Conservation (phyloP, 1,140 invertebrate species). For the Hyles euphorbiae region DNA sequence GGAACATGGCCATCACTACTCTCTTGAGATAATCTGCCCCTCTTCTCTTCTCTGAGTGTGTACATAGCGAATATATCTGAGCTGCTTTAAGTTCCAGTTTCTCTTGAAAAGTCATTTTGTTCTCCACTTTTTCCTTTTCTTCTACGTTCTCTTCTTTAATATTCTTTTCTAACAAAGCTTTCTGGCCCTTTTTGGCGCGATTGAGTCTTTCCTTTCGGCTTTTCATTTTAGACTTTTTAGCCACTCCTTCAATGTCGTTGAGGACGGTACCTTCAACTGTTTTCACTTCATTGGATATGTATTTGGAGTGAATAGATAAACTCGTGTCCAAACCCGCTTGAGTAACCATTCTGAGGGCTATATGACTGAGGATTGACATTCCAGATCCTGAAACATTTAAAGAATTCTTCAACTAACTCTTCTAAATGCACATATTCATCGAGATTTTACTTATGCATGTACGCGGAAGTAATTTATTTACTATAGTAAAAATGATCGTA, state of each 20-base stretch:
- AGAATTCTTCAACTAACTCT: constrained; percentile 5
- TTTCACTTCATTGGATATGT: constrained; percentile 48
- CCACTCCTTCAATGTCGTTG: constrained; percentile 50
- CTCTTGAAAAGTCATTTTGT: constrained; percentile 44
- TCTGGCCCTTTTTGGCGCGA: constrained; percentile 46
- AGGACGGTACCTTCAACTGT: constrained; percentile 48
- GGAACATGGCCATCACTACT: constrained; percentile 85
- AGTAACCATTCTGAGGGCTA: constrained; percentile 85
- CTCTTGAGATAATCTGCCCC: constrained; percentile 85
- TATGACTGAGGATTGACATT: constrained; percentile 86
- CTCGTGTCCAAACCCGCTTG: constrained; percentile 76
- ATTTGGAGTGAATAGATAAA: constrained; percentile 70
- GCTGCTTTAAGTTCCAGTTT: constrained; percentile 48
- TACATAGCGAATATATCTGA: constrained; percentile 81
- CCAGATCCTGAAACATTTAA: constrained; percentile 77
- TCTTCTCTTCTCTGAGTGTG: constrained; percentile 79
- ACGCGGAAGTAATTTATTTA: no score
- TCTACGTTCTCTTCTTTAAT: constrained; percentile 27
- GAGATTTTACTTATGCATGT: no score
- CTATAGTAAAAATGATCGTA: no score
- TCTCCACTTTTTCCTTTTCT: constrained; percentile 27
- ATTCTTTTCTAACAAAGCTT: constrained; percentile 43
- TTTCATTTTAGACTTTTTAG: constrained; percentile 59
- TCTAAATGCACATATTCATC: no score
- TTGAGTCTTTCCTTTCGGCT: constrained; percentile 65